These are phyloP conservation scores for Drosophila triauraria DNA, from an alignment of 1,140 invertebrate species.

Conservation along the genomic window DNA sequence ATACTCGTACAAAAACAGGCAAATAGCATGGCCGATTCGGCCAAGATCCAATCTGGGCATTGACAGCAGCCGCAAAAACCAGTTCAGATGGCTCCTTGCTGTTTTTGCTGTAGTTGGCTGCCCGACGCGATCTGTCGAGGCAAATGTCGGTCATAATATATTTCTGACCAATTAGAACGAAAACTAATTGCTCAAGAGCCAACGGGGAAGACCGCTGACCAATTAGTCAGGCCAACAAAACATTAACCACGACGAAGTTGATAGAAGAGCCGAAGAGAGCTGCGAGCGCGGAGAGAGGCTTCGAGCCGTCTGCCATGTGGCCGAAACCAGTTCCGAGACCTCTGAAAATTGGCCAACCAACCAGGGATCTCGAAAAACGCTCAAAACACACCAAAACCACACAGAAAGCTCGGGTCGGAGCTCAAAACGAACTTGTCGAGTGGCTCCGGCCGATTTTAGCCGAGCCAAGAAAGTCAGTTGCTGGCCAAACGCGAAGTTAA, in stretches of 20 bases:
- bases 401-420: conserved; percentile 50
- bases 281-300: not conserved
- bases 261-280: conserved; percentile 13
- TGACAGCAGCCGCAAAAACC: conserved; percentile 45
- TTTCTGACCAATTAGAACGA: conserved; percentile 82
- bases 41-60: conserved; percentile 53
- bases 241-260: conserved; percentile 20
- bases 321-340: conserved; percentile 61
- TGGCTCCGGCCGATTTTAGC: conserved; percentile 16
- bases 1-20: conserved; percentile 10
- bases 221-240: conserved; percentile 72
- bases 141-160: conserved; percentile 78
- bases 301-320: conserved; percentile 23
- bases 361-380: conserved; percentile 66
- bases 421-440: conserved; percentile 35
- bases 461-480: conserved; percentile 52
- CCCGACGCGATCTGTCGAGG: conserved; percentile 20
- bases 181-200: conserved; percentile 83
- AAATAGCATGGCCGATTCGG: conserved; percentile 41
- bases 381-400: conserved; percentile 46
- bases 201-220: conserved; percentile 76
- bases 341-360: conserved; percentile 46
- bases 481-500: conserved; percentile 60
- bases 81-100: conserved; percentile 45
- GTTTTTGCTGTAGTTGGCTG: conserved; percentile 6